Evolutionary conservation across 2,888 invertebrate species (phyloP), one percentile per base, ranked within the genome.

Genomic region (Drosophila mayaguana): DNA sequence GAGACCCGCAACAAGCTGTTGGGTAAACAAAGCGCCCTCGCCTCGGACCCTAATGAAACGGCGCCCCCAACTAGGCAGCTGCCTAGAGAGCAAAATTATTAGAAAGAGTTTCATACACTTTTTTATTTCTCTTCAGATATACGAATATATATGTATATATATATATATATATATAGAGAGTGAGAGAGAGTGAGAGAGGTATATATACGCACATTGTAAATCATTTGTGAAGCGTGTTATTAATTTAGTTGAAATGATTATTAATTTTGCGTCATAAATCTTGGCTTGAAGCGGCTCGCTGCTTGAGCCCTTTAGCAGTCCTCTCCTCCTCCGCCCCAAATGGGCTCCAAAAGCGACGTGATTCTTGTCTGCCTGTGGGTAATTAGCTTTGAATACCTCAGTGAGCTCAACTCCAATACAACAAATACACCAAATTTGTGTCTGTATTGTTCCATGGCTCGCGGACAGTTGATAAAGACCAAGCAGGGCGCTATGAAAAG

Each of bases 201-300:
- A 28, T 7, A 61, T 71, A 68, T 79, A 62, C 64, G 66, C 88
- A 86, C 90, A 83, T 88, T 85, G 85, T 85, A 87, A 85, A 85
- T 90, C 84, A 90, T 73, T 66, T 57, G 63, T 50, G 38, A 61
- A 56, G n/a, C 12, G 38, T 18, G 75, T 86, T 86, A 90, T 90
- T 86, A 86, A 86, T 90, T 86, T 82, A 84, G 84, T 76, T 87
- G 70, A 84, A 90, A 90, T 76, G 84, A 88, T 90, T 90, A 86
- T 86, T 86, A 89, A 86, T 86, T 90, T 76, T 60, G 46, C 48
- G 54, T 63, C 85, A 90, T 86, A 76, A 87, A 90, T 86, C 90
- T 90, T n/a, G 18, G 16, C 36, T 38, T 38, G 16, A 38, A 38
- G 42, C 16, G 11, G 3, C n/a, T n/a, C 80, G 40, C 75, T 22